phyloP scores from a whole-genome alignment of 2,797 vertebrate species.

The Pangasius mekongensis region DNA sequence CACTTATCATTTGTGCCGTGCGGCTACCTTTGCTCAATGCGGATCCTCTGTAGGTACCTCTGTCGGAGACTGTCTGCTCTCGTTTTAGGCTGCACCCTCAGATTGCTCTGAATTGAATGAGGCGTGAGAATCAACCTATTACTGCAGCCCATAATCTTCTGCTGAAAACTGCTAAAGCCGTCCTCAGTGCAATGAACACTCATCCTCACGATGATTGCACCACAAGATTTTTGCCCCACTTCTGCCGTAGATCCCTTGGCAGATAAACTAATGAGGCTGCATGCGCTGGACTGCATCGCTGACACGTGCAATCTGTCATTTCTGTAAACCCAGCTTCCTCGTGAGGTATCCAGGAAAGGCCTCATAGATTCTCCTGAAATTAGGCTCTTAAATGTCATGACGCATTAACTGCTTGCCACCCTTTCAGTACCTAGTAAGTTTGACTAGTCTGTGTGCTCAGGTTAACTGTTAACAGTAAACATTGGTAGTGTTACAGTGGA shows the following conservation, averaged over 20 bases:
- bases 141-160: neutral
- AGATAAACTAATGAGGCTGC: neutral
- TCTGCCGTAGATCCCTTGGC: neutral
- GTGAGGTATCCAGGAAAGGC: neutral
- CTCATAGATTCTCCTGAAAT: neutral
- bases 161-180: neutral
- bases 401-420: neutral
- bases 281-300: neutral
- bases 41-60: neutral
- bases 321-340: neutral
- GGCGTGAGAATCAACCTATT: neutral
- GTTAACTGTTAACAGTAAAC: neutral
- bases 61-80: neutral
- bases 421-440: neutral
- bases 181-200: neutral
- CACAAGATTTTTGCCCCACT: neutral
- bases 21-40: neutral
- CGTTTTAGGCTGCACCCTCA: neutral
- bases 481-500: neutral
- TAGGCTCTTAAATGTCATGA: neutral
- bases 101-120: neutral
- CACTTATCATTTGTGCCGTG: neutral
- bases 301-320: neutral
- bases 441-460: neutral
- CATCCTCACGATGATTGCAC: neutral